phyloP scores from a whole-genome alignment of 2,797 vertebrate genomes.

The Distichodus sexfasciatus region DNA sequence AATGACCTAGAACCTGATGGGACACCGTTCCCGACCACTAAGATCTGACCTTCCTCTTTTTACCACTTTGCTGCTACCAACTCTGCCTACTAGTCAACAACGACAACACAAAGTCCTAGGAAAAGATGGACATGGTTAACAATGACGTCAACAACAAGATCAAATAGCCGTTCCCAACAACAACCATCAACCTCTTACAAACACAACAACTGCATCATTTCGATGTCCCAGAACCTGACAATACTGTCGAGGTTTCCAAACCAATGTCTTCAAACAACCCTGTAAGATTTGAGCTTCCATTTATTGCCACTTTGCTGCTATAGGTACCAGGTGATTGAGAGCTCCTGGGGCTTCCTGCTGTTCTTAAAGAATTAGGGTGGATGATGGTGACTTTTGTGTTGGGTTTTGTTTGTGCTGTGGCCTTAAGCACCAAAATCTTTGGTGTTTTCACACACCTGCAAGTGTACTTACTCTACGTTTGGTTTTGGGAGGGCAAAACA shows the following conservation, averaged over 20 bases:
- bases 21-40: too few species aligned
- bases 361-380: neutral
- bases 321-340: neutral
- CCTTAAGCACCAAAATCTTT: too few species aligned
- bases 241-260: neutral
- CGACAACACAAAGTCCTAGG: constrained; percentile 61
- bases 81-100: constrained; percentile 27
- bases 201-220: neutral
- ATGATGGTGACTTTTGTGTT: neutral
- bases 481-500: neutral
- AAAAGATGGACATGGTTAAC: constrained; percentile 89
- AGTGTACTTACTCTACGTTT: neutral
- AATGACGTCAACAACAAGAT: constrained; percentile 78
- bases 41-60: too few species aligned
- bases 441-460: too few species aligned
- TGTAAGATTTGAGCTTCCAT: neutral
- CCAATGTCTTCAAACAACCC: neutral
- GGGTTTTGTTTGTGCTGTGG: neutral
- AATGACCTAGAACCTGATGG: too few species aligned
- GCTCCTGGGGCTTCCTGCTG: neutral
- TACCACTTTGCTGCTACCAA: constrained; percentile 89
- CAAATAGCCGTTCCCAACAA: too few species aligned
- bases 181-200: too few species aligned
- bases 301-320: constrained; percentile 27
- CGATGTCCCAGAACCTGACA: neutral